Conservation (phyloP, 2,113 vertebrate genomes). For the Sceloporus tristichus region DNA sequence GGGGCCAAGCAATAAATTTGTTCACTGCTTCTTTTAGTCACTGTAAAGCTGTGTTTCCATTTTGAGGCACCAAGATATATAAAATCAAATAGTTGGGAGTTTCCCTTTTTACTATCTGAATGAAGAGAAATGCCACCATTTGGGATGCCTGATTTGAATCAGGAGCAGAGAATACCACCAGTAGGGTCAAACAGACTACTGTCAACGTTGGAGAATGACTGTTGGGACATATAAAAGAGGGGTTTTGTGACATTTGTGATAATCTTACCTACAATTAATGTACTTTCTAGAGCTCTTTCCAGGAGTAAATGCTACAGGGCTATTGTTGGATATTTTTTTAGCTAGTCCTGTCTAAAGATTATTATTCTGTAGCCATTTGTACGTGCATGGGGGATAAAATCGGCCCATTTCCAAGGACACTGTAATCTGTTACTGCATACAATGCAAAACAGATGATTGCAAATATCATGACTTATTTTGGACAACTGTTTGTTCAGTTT, state of each 20-base stretch:
- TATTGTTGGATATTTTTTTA: not conserved
- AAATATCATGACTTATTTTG: not conserved
- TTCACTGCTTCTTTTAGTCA: not conserved
- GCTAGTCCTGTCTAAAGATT: not conserved
- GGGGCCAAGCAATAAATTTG: not conserved
- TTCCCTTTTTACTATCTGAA: not conserved
- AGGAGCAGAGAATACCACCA: not conserved
- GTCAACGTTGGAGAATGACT: not conserved
- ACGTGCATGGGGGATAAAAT: not conserved
- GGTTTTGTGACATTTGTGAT: no score
- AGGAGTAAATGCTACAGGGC: not conserved
- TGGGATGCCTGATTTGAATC: not conserved
- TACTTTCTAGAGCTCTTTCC: not conserved
- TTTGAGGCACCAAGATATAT: not conserved
- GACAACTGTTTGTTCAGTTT: slow-evolving; percentile 15
- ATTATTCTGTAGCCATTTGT: not conserved
- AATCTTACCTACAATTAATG: not conserved
- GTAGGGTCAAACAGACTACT: not conserved
- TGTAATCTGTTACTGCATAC: not conserved
- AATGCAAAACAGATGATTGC: not conserved
- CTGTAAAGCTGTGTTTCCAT: not conserved
- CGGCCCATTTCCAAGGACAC: not conserved
- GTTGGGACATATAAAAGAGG: not conserved
- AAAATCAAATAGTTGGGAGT: not conserved
- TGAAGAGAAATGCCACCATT: not conserved